These are phyloP conservation scores for Oxyruncus cristatus DNA, from an alignment of 2,113 vertebrate species.

Conservation along the genomic window DNA sequence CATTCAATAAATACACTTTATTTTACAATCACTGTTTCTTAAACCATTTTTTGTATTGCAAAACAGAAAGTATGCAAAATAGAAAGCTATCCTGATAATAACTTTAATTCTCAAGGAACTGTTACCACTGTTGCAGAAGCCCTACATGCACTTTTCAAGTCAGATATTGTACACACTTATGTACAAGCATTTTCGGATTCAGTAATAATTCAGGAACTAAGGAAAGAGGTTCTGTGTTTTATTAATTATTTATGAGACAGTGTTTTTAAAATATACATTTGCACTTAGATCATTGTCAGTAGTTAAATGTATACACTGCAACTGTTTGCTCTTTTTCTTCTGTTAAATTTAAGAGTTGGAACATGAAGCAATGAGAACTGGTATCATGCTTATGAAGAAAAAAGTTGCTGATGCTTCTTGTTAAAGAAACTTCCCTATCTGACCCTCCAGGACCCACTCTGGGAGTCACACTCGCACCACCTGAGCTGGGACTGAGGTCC, in stretches of 20 bases:
- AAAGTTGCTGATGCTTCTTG: neutral
- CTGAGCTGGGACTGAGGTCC: accelerated
- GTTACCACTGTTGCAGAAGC: neutral
- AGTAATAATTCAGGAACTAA: neutral
- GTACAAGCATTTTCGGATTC: neutral
- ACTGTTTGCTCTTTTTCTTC: neutral
- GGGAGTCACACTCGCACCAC: accelerated
- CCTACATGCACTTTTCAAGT: neutral
- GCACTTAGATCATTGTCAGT: neutral
- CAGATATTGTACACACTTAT: neutral
- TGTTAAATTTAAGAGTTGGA: neutral
- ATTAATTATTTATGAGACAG: neutral
- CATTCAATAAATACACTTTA: neutral
- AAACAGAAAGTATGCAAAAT: neutral
- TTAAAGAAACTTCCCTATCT: neutral
- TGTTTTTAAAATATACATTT: neutral
- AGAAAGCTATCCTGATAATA: neutral
- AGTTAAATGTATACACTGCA: neutral
- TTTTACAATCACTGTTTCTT: neutral
- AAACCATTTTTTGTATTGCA: neutral
- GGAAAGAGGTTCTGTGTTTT: neutral
- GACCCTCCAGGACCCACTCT: accelerated
- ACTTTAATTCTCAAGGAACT: neutral
- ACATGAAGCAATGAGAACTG: neutral
- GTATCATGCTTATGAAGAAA: neutral